Evolutionary conservation across 2,888 invertebrate genomes (phyloP).

Genomic region (Tolmerus cingulatus): DNA sequence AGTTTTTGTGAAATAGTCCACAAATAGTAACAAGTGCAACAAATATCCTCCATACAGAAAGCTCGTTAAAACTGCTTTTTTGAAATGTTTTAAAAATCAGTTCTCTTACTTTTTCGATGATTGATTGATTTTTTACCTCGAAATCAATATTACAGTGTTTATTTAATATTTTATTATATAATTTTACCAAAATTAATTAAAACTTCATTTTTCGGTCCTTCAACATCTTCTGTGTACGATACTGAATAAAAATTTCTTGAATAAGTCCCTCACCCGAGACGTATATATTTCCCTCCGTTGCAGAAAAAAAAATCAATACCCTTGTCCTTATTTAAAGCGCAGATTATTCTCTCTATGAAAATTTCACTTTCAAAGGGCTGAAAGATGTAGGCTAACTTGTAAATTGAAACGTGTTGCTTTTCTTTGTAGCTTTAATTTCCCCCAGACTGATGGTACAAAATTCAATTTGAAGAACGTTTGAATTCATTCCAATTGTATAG

Average conservation of each 20-base stretch:
- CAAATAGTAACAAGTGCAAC: not conserved
- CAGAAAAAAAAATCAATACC: not conserved
- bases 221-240: not conserved
- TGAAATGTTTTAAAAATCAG: not conserved
- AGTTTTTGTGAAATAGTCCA: not conserved
- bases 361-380: not conserved
- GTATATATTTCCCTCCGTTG: not conserved
- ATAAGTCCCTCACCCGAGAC: not conserved
- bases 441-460: not conserved
- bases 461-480: not conserved
- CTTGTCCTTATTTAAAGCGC: not conserved
- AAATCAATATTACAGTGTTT: not conserved
- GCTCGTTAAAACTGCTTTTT: not conserved
- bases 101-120: not conserved
- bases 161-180: not conserved
- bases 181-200: not conserved
- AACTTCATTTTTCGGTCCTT: not conserved
- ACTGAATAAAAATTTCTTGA: not conserved
- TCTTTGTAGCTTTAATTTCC: not conserved
- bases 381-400: not conserved
- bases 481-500: not conserved
- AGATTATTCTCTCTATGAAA: not conserved
- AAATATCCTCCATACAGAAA: not conserved
- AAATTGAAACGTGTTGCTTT: not conserved
- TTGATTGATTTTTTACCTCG: not conserved